These are phyloP conservation scores for Tribolium castaneum DNA, from an alignment of 1,140 invertebrate genomes.

Conservation along the genomic window DNA sequence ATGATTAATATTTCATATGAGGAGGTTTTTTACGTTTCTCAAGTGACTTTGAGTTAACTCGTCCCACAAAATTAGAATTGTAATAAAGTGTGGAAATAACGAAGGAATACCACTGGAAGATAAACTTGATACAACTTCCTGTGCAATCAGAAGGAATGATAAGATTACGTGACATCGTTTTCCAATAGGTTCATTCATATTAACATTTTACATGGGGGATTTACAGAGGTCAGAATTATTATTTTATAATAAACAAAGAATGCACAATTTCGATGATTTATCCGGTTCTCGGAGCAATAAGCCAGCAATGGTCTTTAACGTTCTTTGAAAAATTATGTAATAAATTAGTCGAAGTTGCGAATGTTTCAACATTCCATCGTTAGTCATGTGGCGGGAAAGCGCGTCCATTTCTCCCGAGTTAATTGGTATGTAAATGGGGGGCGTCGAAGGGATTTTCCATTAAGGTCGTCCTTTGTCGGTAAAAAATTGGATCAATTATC, in stretches of 20 bases:
- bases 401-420: background rate
- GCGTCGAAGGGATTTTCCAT: conserved; percentile 7
- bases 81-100: background rate
- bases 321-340: background rate
- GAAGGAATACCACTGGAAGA: background rate
- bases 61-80: background rate
- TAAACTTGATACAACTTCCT: conserved; percentile 6
- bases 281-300: background rate
- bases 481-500: conserved; percentile 44
- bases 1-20: background rate
- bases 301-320: background rate
- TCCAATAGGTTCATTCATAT: background rate
- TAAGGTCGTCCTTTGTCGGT: conserved; percentile 28
- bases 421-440: conserved; percentile 29
- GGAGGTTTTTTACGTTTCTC: background rate
- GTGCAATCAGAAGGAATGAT: background rate
- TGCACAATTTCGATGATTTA: background rate
- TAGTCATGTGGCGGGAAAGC: background rate
- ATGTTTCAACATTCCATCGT: background rate
- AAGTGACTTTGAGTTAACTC: background rate
- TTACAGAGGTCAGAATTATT: background rate
- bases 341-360: background rate
- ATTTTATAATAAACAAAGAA: background rate
- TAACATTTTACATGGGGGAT: background rate
- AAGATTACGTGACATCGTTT: conserved; percentile 7